These are phyloP conservation scores for Sterrhoptilus dennistouni DNA, from an alignment of 2,113 vertebrate species.

Conservation along the genomic window DNA sequence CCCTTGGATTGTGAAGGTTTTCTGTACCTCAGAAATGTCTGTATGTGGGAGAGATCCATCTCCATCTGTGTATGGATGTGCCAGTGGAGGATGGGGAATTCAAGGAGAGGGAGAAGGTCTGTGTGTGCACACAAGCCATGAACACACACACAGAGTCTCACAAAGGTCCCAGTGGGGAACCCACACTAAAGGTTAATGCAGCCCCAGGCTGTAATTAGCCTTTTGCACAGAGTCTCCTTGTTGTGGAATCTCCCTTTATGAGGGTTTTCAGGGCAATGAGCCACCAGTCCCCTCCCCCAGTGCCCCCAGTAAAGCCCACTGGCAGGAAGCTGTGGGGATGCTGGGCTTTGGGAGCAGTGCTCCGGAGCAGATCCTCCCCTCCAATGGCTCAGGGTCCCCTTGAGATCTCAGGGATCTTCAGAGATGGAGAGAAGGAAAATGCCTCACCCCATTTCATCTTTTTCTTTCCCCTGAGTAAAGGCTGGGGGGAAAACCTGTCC, in stretches of 20 bases:
- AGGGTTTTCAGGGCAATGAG: constrained; percentile 44
- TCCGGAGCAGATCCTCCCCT: background rate
- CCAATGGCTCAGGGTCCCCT: background rate
- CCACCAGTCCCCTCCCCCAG: background rate
- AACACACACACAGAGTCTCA: background rate
- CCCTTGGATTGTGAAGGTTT: background rate
- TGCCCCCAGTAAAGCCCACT: background rate
- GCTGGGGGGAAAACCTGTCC: background rate
- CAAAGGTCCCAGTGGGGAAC: constrained; percentile 51
- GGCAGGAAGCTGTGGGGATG: background rate
- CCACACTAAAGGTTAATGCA: constrained; percentile 65
- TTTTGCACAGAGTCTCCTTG: constrained; percentile 65
- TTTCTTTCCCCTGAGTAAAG: background rate
- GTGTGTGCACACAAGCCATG: background rate
- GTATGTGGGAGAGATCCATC: background rate
- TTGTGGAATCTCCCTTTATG: constrained; percentile 67
- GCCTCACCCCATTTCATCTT: background rate
- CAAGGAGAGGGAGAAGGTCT: constrained; percentile 18
- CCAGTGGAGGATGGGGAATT: background rate
- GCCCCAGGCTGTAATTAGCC: constrained; percentile 71
- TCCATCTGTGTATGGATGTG: background rate
- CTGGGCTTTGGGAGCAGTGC: background rate
- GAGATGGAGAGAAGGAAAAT: background rate
- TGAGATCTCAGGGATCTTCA: background rate
- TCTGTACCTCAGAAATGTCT: background rate